phyloP scores from a whole-genome alignment of 1,140 invertebrate species.

The Bursaphelenchus mucronatus region DNA sequence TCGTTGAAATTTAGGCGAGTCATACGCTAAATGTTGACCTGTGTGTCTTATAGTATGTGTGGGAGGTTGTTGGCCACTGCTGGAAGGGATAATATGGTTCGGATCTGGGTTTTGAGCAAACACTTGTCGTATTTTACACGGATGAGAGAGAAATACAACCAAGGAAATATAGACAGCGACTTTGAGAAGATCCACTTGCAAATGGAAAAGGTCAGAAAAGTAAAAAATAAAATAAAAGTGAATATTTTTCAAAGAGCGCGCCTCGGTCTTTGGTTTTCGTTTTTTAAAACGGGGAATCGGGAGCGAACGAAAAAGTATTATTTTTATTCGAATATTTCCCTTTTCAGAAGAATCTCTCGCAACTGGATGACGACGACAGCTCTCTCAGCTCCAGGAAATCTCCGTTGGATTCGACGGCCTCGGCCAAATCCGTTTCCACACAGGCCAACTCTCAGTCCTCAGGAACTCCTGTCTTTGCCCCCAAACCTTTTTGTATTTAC shows the following conservation, averaged over 20 bases:
- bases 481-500: constrained; percentile 87
- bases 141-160: constrained; percentile 66
- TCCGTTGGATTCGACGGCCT: constrained; percentile 17
- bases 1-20: constrained; percentile 91
- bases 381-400: constrained; percentile 62
- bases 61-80: constrained; percentile 86
- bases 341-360: constrained; percentile 17
- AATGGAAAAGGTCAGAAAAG: constrained; percentile 13
- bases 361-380: constrained; percentile 65
- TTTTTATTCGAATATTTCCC: neutral
- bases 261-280: neutral
- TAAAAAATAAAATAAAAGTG: constrained; percentile 7
- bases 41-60: constrained; percentile 76
- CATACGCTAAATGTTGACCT: constrained; percentile 16
- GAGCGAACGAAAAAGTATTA: too few relatives aligned
- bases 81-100: constrained; percentile 84
- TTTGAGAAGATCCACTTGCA: constrained; percentile 32
- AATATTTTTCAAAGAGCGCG: neutral
- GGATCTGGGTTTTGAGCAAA: constrained; percentile 86
- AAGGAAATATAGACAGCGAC: constrained; percentile 48
- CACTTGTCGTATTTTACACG: constrained; percentile 84
- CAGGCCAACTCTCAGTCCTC: neutral
- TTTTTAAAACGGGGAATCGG: neutral
- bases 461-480: constrained; percentile 73
- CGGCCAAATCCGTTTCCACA: constrained; percentile 9